Evolutionary conservation across 2,113 vertebrate species (phyloP).

Genomic region (Aepyceros melampus): DNA sequence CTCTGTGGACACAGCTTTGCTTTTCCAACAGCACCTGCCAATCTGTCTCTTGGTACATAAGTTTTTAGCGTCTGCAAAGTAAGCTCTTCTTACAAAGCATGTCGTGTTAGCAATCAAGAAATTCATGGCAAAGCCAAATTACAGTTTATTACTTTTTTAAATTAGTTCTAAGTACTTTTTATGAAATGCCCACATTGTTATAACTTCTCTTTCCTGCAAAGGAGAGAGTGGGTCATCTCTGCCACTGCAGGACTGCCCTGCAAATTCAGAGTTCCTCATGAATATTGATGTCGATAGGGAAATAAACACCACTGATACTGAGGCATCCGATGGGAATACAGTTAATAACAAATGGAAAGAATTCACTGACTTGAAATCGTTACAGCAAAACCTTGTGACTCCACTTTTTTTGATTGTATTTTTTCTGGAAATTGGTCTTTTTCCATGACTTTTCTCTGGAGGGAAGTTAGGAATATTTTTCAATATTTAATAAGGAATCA

Average conservation of each 20-base stretch:
- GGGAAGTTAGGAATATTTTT: neutral
- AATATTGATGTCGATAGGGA: accelerated
- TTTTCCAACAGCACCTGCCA: neutral
- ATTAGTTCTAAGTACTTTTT: neutral
- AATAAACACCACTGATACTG: accelerated
- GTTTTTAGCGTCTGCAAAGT: neutral
- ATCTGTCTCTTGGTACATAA: neutral
- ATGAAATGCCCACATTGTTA: accelerated
- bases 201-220: neutral
- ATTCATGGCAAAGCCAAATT: neutral
- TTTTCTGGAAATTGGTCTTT: neutral
- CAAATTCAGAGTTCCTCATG: neutral
- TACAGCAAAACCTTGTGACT: neutral
- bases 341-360: neutral
- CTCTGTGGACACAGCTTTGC: neutral
- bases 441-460: conserved; percentile 25
- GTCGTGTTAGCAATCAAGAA: accelerated
- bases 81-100: neutral
- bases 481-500: neutral
- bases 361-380: neutral
- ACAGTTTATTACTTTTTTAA: no score
- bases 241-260: neutral
- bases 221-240: no score
- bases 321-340: accelerated
- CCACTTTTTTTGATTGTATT: neutral